Base-by-base conservation (phyloP, 2,113 vertebrate species). In the Hippocampus mohnikei region DNA sequence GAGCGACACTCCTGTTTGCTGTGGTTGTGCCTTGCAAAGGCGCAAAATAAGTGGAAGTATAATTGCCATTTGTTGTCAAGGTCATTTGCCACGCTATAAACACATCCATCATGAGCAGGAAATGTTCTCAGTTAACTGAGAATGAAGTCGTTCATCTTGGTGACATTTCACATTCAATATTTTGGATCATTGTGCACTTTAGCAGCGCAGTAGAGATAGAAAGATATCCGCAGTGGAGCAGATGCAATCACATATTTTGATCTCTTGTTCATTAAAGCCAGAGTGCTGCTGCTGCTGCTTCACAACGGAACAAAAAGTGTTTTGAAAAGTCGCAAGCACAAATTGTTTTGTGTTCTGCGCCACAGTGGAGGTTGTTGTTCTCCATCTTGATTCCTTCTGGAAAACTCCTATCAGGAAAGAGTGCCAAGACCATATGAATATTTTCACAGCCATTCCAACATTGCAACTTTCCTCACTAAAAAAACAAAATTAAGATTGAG, bases 41-140 rank as follows among this genome's bases (percentile, higher is more conserved):
- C 70, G 67, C 59, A 74, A 67, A 61, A 52, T 27, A 48, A 71
- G 70, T 33, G 73, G 29, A 81, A 71, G 69, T 77, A 71, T 84
- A 83, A 84, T 74, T 79, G 61, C 83, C 89, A 84, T 90, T 86
- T 91, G 87, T 81, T 84, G 86, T 89, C 88, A 91, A 92, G 89
- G 89, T 91, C 88, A 81, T 78, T 80, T 79, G 72, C 81, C 81
- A 77, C 70, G 73, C 53, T 58, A 81, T 85, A 85, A 87, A 90
- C 81, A 82, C 88, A 92, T 92, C 86, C 80, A 83, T 91, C 88
- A 88, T 15, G 18, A 61, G 44, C 67, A 44, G 72, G 74, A 76
- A 86, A 78, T 53, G 77, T 75, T 79, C 79, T 72, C 79, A 79
- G 74, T 79, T 73, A 81, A 80, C 73, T 81, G 79, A 71, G 71